phyloP scores from a whole-genome alignment of 2,797 vertebrate genomes.

The Crenuchus spilurus region DNA sequence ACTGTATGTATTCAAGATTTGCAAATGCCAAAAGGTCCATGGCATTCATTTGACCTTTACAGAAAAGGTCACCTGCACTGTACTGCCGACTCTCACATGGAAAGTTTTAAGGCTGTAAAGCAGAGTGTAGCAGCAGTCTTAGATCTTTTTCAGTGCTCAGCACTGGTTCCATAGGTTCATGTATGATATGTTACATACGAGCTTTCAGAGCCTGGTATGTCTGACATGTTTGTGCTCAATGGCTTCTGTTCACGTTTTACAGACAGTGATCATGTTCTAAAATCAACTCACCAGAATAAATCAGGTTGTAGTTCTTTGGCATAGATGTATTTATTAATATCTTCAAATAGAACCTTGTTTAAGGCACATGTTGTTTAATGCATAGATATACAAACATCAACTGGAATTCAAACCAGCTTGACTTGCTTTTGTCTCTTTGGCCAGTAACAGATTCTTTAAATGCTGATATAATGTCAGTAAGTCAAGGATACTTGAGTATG shows the following conservation, averaged over 20 bases:
- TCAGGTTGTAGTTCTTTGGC: not conserved
- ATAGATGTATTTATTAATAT: conserved; percentile 37
- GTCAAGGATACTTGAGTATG: not conserved
- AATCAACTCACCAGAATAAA: not conserved
- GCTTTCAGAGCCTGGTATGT: too few relatives aligned
- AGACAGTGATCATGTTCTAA: too few relatives aligned
- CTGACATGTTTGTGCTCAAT: too few relatives aligned
- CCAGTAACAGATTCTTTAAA: not conserved
- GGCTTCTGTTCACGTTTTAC: too few relatives aligned
- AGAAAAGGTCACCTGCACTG: conserved; percentile 64
- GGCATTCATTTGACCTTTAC: conserved; percentile 63
- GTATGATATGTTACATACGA: too few relatives aligned
- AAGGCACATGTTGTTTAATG: conserved; percentile 17
- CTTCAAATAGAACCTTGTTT: not conserved
- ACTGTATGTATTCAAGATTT: too few relatives aligned
- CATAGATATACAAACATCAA: not conserved
- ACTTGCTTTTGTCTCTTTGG: not conserved
- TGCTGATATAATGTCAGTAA: not conserved
- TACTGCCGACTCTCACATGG: not conserved
- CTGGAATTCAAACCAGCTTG: not conserved
- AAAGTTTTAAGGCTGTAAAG: not conserved
- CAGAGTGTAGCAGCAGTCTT: not conserved
- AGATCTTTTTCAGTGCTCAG: too few relatives aligned
- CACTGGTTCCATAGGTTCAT: too few relatives aligned
- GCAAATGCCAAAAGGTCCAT: conserved; percentile 2